phyloP scores from a whole-genome alignment of 2,113 vertebrate species.

The Thalassoma bifasciatum region DNA sequence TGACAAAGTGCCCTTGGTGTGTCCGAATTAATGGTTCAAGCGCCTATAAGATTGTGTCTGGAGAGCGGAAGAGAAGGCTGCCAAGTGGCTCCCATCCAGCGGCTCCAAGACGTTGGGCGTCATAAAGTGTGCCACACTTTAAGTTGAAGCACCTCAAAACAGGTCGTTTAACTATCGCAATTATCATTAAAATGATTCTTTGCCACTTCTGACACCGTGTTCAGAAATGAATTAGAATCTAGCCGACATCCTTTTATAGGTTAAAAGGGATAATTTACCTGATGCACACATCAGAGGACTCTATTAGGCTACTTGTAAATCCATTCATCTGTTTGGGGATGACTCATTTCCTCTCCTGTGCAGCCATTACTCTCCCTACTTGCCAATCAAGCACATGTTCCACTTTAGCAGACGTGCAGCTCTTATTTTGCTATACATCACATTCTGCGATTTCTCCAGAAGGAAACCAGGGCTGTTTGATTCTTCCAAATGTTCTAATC shows the following conservation, averaged over 20 bases:
- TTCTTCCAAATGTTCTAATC: constrained; percentile 61
- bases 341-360: constrained; percentile 46
- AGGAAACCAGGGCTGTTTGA: constrained; percentile 35
- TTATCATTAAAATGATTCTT: constrained; percentile 60
- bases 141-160: constrained; percentile 62
- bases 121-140: constrained; percentile 47
- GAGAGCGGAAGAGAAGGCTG: constrained; percentile 36
- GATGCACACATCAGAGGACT: constrained; percentile 54
- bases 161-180: constrained; percentile 45
- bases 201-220: constrained; percentile 42
- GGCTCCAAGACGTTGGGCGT: constrained; percentile 35
- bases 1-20: constrained; percentile 66
- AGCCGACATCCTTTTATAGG: constrained; percentile 51
- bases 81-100: constrained; percentile 74
- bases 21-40: constrained; percentile 59
- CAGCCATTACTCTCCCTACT: constrained; percentile 52
- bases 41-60: constrained; percentile 60
- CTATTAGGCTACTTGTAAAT: constrained; percentile 55
- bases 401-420: constrained; percentile 34
- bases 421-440: constrained; percentile 51
- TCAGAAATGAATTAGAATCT: constrained; percentile 46
- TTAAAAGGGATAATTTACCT: constrained; percentile 63
- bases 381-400: constrained; percentile 64
- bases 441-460: constrained; percentile 30
- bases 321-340: constrained; percentile 65